Conservation (phyloP, 2,797 vertebrate genomes). For the Schizopygopsis malacanthus region DNA sequence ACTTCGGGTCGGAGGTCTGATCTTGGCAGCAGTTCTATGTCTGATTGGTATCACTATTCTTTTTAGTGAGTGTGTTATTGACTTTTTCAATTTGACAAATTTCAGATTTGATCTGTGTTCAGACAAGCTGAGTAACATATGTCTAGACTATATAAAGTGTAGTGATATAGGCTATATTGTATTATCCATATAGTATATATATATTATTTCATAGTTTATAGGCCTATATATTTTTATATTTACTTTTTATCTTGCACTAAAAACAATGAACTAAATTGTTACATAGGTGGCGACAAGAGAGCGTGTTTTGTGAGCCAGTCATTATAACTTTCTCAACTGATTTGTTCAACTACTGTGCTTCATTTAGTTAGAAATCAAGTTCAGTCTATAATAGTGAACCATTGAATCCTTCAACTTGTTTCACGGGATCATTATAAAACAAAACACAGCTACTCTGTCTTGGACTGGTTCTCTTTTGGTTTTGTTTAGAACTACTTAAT, state of each 20-base stretch:
- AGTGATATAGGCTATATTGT: not conserved
- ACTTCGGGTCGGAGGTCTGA: constrained; percentile 82
- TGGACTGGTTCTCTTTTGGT: not conserved
- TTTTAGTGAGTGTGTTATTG: constrained; percentile 74
- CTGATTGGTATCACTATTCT: constrained; percentile 86
- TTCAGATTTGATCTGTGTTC: not conserved
- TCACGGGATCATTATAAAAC: not conserved
- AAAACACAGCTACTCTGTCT: not conserved
- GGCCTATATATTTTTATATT: not conserved
- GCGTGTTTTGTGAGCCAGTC: not conserved
- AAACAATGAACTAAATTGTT: not conserved
- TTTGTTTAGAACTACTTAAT: not conserved
- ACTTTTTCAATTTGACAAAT: not conserved
- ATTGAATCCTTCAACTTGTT: not conserved
- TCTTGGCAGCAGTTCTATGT: constrained; percentile 82
- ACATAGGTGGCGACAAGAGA: not conserved
- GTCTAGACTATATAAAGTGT: not conserved
- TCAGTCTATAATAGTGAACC: not conserved
- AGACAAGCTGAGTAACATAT: not conserved
- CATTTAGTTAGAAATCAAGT: not conserved
- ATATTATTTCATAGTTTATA: not conserved
- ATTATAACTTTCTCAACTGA: not conserved
- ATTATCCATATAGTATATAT: not conserved
- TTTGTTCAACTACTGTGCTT: not conserved
- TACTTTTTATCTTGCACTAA: not conserved